phyloP scores from a whole-genome alignment of 1,140 invertebrate genomes.

The Meloidogyne floridensis region DNA sequence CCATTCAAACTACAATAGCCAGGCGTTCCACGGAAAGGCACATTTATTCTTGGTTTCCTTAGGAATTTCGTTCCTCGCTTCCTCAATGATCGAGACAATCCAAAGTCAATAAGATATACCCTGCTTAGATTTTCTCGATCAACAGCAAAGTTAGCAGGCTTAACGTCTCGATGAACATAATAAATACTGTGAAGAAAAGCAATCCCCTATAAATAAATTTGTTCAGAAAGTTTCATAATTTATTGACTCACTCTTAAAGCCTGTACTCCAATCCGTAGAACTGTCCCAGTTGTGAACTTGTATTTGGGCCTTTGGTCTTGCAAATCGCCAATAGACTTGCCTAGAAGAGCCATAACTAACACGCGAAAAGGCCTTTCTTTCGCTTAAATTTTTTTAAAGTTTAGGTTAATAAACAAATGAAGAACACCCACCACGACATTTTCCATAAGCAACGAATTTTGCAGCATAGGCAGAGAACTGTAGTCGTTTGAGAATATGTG shows the following conservation, averaged over 20 bases:
- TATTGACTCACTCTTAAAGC: not conserved
- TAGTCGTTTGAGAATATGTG: conserved; percentile 4
- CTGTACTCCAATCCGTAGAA: not conserved
- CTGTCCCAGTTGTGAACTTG: not conserved
- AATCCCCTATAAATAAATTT: not conserved
- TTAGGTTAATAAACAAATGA: not conserved
- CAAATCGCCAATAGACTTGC: conserved; percentile 2
- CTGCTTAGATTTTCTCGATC: conserved; percentile 1
- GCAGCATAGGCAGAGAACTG: not conserved
- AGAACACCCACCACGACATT: not conserved
- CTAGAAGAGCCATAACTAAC: not conserved
- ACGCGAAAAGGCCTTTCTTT: not conserved
- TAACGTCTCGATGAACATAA: not conserved
- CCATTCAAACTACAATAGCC: conserved; percentile 8
- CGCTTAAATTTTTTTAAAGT: not conserved
- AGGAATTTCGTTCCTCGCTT: not conserved
- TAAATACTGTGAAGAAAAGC: conserved; percentile 6
- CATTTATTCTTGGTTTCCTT: not conserved
- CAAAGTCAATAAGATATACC: not conserved
- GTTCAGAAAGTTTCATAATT: not conserved
- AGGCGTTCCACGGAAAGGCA: not conserved
- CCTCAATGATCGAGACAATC: conserved; percentile 4
- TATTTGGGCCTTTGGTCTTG: conserved; percentile 8
- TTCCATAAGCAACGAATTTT: not conserved
- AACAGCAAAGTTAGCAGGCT: not conserved